Evolutionary conservation across 2,888 invertebrate genomes (phyloP).

Genomic region (Tenthredo scrophulariae): DNA sequence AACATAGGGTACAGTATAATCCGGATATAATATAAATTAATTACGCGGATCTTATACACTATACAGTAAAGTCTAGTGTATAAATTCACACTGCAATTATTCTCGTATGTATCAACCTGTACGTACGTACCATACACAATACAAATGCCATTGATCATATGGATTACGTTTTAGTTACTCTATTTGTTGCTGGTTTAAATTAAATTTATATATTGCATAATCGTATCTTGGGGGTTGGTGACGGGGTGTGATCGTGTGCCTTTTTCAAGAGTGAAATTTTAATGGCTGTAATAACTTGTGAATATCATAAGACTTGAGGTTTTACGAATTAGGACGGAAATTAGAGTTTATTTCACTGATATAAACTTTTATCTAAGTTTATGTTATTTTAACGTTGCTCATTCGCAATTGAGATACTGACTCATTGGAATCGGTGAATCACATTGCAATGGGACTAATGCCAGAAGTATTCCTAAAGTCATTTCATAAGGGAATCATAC

Average conservation of each 20-base stretch:
- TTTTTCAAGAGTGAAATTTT: conserved; percentile 26
- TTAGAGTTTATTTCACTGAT: background rate
- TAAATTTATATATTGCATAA: background rate
- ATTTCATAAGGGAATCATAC: background rate
- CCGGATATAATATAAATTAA: no score
- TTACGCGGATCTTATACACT: background rate
- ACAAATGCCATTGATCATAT: background rate
- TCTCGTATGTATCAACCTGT: background rate
- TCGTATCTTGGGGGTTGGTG: background rate
- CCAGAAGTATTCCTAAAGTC: background rate
- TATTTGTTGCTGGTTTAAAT: background rate
- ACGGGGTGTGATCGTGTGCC: no score
- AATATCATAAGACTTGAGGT: background rate
- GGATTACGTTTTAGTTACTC: background rate
- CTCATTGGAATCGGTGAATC: conserved; percentile 11
- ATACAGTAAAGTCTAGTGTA: no score
- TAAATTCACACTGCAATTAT: background rate
- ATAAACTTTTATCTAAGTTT: conserved; percentile 12
- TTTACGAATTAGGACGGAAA: background rate
- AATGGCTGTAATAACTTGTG: background rate
- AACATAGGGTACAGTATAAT: background rate
- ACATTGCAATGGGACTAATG: background rate
- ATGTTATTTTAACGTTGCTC: background rate
- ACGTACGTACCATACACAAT: background rate
- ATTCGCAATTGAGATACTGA: background rate